Base-by-base conservation (phyloP, 2,797 vertebrate genomes). In the Platalea minor region DNA sequence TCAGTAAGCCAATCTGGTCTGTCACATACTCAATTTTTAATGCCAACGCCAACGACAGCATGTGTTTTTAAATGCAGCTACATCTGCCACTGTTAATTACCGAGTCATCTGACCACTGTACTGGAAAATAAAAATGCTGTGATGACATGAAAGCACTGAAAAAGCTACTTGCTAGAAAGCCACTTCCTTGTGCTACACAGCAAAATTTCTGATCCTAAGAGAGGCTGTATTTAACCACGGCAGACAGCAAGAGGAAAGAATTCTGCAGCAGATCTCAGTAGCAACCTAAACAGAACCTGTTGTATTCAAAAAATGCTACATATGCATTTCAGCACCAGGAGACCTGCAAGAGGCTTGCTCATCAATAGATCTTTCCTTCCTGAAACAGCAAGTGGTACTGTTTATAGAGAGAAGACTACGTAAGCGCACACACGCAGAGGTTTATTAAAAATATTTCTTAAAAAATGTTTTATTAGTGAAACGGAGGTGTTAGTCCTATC, bases 31-130 rank as follows among this genome's bases (percentile, higher is more conserved):
- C 72, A 85, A 87, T 80, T 96, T 96, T 93, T 95, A 94, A 95
- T 95, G 92, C 43, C 60, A 70, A 96, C 1, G 7, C 56, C 79
- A 93, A 85, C 81, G 88, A 56, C 85, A 82, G 82, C 77, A 73
- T 74, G 69, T 70, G 67, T 76, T 96, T 91, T 88, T 91, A 96
- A 89, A 96, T 60, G 91, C 65, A 79, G 86, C 70, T 95, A 92
- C 92, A 96, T 96, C 89, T 96, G 95, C 88, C 87, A 77, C 72
- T 72, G 80, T 93, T 94, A 91, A 94, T 96, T 93, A 97, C 57
- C 4, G 8, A 88, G 61, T 93, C 88, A 90, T 80, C 85, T 91
- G 82, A 93, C 43, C 14, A 9, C 61, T 85, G 68, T 28, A 89
- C 65, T 83, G 77, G 87, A 87, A 95, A 96, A 95, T 56, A 87